Evolutionary conservation across 1,140 invertebrate species (phyloP).

Genomic region (Lasaia peninsularis): DNA sequence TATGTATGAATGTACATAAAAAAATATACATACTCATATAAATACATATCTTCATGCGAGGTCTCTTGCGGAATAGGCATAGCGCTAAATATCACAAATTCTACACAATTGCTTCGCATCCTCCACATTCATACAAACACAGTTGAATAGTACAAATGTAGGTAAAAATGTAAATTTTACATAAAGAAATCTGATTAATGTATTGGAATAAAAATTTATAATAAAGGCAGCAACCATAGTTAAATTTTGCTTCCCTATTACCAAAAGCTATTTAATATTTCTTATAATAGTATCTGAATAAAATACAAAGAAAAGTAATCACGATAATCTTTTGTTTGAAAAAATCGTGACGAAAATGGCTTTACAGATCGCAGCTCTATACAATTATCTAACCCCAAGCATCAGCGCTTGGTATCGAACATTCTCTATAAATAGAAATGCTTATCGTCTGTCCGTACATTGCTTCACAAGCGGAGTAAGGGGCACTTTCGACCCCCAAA

Average conservation of each 20-base stretch:
- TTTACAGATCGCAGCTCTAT: constrained; percentile 40
- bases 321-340: constrained; percentile 19
- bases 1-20: no score
- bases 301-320: constrained; percentile 8
- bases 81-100: no score
- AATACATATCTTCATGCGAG: no score
- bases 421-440: constrained; percentile 64
- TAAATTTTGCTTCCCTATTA: neutral
- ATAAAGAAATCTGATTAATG: no score
- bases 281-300: neutral
- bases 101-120: no score
- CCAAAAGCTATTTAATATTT: neutral
- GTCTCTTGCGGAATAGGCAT: no score
- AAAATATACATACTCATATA: no score
- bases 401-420: constrained; percentile 29
- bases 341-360: constrained; percentile 32
- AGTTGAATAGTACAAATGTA: no score
- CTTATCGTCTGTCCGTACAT: constrained; percentile 40
- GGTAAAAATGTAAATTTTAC: no score
- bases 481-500: constrained; percentile 49
- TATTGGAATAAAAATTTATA: no score
- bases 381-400: constrained; percentile 32
- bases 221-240: neutral
- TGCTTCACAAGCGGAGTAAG: constrained; percentile 51
- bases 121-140: no score